phyloP scores from a whole-genome alignment of 2,797 vertebrate species.

The Gallinago nigripennis region DNA sequence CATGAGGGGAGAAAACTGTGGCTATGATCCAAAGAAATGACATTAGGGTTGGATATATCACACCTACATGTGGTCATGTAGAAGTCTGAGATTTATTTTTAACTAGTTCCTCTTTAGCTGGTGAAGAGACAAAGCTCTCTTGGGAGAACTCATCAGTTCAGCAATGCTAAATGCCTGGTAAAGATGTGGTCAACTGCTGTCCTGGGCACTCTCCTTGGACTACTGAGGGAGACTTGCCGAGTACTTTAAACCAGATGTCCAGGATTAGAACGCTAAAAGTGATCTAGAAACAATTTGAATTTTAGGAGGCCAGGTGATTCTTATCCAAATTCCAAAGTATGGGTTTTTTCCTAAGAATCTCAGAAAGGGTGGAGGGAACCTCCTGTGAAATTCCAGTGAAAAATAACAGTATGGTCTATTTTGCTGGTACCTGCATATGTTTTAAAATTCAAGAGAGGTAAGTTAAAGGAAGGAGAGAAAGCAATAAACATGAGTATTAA shows the following conservation, averaged over 20 bases:
- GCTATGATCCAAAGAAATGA: not conserved
- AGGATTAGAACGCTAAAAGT: not conserved
- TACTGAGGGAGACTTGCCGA: not conserved
- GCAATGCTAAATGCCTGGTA: too few relatives aligned
- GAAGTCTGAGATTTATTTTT: not conserved
- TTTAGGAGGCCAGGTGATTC: not conserved
- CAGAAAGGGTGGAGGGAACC: not conserved
- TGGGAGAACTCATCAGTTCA: not conserved
- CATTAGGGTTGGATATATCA: not conserved
- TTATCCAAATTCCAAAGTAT: not conserved
- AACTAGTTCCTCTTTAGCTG: not conserved
- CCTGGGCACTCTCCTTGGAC: not conserved
- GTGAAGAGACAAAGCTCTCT: rapidly evolving
- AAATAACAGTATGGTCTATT: not conserved
- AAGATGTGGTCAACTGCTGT: not conserved
- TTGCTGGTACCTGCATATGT: rapidly evolving
- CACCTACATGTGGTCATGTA: not conserved
- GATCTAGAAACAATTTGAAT: not conserved
- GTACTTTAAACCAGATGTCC: not conserved
- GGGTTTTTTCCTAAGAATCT: not conserved
- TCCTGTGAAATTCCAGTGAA: not conserved
- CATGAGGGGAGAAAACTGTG: not conserved
- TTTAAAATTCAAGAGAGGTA: not conserved
- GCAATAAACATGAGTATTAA: not conserved
- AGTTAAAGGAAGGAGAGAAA: not conserved